phyloP scores from a whole-genome alignment of 2,797 vertebrate genomes.

The Manis crassicaudata region DNA sequence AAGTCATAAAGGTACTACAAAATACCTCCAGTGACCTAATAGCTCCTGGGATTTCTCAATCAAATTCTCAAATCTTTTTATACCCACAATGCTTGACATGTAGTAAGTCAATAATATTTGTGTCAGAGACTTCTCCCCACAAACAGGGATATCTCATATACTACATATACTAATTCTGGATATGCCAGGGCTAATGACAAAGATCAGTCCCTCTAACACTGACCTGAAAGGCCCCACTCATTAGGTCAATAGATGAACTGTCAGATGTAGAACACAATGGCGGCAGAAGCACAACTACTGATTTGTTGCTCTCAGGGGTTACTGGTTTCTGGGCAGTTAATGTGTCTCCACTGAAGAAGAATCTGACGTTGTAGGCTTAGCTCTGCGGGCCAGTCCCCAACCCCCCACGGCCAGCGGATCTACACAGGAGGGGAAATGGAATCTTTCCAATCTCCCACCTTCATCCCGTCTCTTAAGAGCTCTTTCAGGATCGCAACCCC shows the following conservation, averaged over 20 bases:
- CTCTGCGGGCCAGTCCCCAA: neutral
- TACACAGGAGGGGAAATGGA: neutral
- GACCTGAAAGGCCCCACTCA: neutral
- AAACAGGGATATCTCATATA: neutral
- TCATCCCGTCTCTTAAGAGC: neutral
- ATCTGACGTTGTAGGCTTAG: neutral
- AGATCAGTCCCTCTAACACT: neutral
- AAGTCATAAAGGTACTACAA: neutral
- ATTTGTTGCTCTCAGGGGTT: neutral
- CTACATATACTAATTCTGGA: neutral
- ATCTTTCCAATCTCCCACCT: neutral
- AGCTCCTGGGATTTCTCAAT: neutral
- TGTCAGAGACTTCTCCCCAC: neutral
- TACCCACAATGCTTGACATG: neutral
- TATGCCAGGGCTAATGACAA: neutral
- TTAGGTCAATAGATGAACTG: neutral
- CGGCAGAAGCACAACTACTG: neutral
- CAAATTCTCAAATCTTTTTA: neutral
- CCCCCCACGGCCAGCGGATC: neutral
- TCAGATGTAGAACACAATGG: neutral
- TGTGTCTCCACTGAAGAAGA: neutral
- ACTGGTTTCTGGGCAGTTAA: neutral
- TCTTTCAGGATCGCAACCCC: neutral
- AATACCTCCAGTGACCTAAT: neutral
- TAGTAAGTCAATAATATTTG: neutral